Evolutionary conservation across 2,797 vertebrate genomes (phyloP), one percentile per base, ranked within the genome.

Genomic region (Spinus olivaceus): DNA sequence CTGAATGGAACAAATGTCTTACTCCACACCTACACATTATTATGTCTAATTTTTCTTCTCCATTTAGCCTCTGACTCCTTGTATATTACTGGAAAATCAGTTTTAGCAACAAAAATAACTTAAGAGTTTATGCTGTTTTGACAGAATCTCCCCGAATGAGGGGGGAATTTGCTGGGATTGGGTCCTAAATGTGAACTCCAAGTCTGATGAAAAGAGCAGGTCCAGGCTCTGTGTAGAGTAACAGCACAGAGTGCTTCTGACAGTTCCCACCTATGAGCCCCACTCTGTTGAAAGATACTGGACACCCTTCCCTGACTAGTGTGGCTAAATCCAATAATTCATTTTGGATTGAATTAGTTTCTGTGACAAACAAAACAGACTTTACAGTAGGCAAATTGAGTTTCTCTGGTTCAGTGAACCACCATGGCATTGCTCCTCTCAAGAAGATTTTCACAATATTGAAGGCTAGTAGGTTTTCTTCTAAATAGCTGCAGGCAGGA

Each of bases 301-400:
- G 47, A 80, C 46, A 87, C 41, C 41, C 60, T 95, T 96, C 76
- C 66, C 41, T 96, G 86, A 81, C 57, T 92, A 88, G 44, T 76
- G 41, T 90, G 77, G 85, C 90, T 98, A 81, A 94, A 96, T 96
- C 90, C 91, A 90, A 90, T 96, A 96, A 97, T 95, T 92, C 96
- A 97, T 97, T 96, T 97, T 97, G 90, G 94, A 97, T 97, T 96
- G 89, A 98, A 97, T 97, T 97, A 97, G 90, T 97, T 98, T 97
- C 97, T 97, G 95, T 97, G 97, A 98, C 96, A 97, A 98, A 98
- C 86, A 97, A 97, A 97, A 96, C 92, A 97, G 94, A 97, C 94
- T 98, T 97, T 97, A 97, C 88, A 95, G 97, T 98, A 98, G 97
- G 98, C 97, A 98, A 98, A 98, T 98, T 98, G 97, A 98, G 98